Conservation (phyloP, 2,797 vertebrate genomes). For the Melanotaenia parkinsoni region DNA sequence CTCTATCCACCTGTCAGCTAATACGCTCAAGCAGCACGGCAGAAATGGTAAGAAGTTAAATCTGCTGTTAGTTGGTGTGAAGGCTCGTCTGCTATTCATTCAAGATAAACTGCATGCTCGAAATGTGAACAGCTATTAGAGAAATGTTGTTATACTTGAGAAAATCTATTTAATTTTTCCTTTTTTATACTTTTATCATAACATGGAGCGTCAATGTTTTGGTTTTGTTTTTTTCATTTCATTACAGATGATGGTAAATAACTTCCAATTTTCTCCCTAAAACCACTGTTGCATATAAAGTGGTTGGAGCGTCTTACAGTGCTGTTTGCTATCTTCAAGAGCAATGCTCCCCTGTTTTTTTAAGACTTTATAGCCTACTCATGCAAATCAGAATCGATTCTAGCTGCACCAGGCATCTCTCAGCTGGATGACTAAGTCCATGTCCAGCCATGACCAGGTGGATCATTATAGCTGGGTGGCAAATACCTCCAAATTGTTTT, state of each 20-base stretch:
- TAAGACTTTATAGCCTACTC: slow-evolving; percentile 61
- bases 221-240: slow-evolving; percentile 4
- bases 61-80: slow-evolving; percentile 10
- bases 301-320: slow-evolving; percentile 17
- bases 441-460: slow-evolving; percentile 61
- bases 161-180: neutral
- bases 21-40: slow-evolving; percentile 96
- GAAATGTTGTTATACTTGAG: slow-evolving; percentile 1
- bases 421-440: slow-evolving; percentile 54
- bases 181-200: neutral
- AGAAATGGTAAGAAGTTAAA: slow-evolving; percentile 88
- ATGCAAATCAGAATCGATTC: slow-evolving; percentile 66
- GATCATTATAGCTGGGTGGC: slow-evolving; percentile 61
- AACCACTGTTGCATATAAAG: slow-evolving; percentile 50
- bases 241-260: slow-evolving; percentile 45
- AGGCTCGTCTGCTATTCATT: neutral
- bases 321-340: slow-evolving; percentile 37
- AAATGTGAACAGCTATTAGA: neutral
- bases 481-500: slow-evolving; percentile 72
- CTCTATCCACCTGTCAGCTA: slow-evolving; percentile 94
- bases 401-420: slow-evolving; percentile 52
- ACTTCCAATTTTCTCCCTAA: slow-evolving; percentile 9
- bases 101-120: slow-evolving; percentile 2
- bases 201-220: neutral
- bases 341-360: slow-evolving; percentile 36